Evolutionary conservation across 2,888 invertebrate genomes (phyloP), one percentile per base, ranked within the genome.

Genomic region (Ophion costatus): DNA sequence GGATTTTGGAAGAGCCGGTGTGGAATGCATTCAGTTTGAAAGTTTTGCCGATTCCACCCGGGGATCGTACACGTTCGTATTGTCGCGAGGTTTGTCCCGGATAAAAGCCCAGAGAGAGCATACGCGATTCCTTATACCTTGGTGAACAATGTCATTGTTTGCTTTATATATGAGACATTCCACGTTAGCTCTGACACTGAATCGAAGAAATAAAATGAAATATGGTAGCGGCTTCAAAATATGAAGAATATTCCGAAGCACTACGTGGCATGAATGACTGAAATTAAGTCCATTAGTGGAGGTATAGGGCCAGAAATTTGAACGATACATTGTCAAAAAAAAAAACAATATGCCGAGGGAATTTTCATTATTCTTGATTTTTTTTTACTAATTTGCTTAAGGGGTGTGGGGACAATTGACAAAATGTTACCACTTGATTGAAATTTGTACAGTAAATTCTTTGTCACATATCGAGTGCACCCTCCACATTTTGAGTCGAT

Each of bases 61-160:
- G 74, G 73, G 67, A 69, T 57, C 51, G 17, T 29, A 33, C 38
- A 57, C 29, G 71, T 80, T 71, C 79, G 76, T 80, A 66, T 76
- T 70, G 71, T 83, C 71, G 56, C 57, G 70, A 38, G 70, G 20
- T 51, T 70, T 20, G 14, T 22, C 9, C 45, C 11, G 51, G 29
- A 29, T 22, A 57, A 64, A 24, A 56, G 57, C 33, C 20, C 20
- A 51, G 33, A 51, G 11, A 24, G 20, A 22, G 24, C 64, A 20
- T 24, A 71, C 59, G 20, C 42, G 51, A 45, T 76, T 71, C 33
- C 82, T 81, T 86, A 75, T 82, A 77, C 77, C 66, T 70, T 66
- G 71, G 20, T 59, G 82, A 80, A 82, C 84, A 84, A 84, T 80
- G 77, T 82, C 83, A 76, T 79, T 86, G 82, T 69, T 78, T 75